Base-by-base conservation (phyloP, 1,140 invertebrate genomes). In the Drosophila repleta region DNA sequence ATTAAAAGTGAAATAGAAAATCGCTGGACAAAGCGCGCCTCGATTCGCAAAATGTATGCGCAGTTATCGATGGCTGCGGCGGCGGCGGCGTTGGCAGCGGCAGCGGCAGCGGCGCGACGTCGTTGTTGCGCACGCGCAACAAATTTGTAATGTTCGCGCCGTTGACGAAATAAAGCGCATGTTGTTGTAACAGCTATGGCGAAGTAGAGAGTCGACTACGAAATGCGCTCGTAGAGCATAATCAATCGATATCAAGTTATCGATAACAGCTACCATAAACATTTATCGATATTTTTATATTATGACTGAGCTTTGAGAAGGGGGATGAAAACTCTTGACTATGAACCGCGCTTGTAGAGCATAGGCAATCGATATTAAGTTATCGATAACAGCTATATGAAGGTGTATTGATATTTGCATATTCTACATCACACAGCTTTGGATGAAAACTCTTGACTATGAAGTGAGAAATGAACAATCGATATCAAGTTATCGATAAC, bases 111-210 rank as follows among this genome's bases (percentile, higher is more conserved):
- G 20, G 18, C 60, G 41, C 41, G n/a, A n/a, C 13, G 58, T 21
- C 37, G 63, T 39, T 66, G 61, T 43, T 64, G 76, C 81, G 80
- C 80, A 85, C 76, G 76, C 80, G 81, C 66, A 77, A 65, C 81
- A 85, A 85, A 85, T 84, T 84, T 85, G 81, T 84, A 64, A 52
- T 32, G 35, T 84, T 84, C 66, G 68, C 74, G 63, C 79, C 74
- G 62, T 62, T 56, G 49, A 62, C 15, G 51, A 49, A 71, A 65
- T 17, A 35, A 37, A 39, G 35, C 24, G 56, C 48, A n/a, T 20
- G 37, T 35, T 26, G 46, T 32, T 55, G 48, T 41, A 15, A 41
- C 13, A 15, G n/a, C n/a, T 35, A 18, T 13, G 24, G 43, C 52
- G 29, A 64, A 51, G 56, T 35, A 13, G 17, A 20, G 45, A 55